Conservation (phyloP, 2,888 invertebrate species). For the Eutolmus rufibarbis region DNA sequence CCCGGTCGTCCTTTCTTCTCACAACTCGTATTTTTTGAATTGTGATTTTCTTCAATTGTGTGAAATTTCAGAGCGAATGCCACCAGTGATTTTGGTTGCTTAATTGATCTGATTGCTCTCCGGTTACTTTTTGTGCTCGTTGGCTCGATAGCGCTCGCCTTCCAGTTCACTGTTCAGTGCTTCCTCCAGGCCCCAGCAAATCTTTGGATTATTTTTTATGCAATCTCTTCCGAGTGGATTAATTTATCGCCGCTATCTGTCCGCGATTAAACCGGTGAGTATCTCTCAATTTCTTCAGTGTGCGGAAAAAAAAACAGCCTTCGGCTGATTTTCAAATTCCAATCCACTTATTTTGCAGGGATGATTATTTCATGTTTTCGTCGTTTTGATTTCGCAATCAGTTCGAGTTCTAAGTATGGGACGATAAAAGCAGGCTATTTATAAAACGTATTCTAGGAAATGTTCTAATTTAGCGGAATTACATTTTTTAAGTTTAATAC, state of each 20-base stretch:
- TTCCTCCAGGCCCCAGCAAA: background rate
- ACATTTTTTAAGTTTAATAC: background rate
- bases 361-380: background rate
- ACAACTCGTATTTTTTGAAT: background rate
- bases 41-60: background rate
- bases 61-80: background rate
- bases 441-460: background rate
- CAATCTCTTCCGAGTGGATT: conserved; percentile 12
- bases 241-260: background rate
- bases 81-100: background rate
- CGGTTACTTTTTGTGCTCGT: background rate
- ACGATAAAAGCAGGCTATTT: background rate
- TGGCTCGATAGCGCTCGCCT: conserved; percentile 6
- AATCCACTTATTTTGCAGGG: background rate
- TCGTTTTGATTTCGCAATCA: background rate
- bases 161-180: conserved; percentile 21
- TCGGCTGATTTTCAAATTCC: background rate
- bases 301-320: background rate
- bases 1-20: background rate
- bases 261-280: background rate
- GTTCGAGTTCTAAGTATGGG: background rate
- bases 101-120: background rate
- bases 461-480: background rate
- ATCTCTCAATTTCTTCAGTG: background rate
- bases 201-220: conserved; percentile 25